Percentiles rank a stretch among this genome's conserved stretches.
phyloP scores from a whole-genome alignment of 2,113 vertebrate genomes.

The Stegastes partitus region DNA sequence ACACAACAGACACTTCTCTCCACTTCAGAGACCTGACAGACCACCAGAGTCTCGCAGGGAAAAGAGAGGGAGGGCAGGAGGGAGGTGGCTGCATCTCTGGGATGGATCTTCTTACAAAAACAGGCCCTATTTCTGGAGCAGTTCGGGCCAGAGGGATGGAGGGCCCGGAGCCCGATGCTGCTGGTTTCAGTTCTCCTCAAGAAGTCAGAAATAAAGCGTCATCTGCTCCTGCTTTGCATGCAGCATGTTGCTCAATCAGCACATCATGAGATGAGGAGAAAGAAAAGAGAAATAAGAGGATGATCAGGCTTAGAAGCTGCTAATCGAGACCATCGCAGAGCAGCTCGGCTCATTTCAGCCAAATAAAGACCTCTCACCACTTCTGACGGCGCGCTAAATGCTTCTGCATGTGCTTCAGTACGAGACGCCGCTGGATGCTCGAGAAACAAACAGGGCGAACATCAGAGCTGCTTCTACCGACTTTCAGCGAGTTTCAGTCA shows the following conservation, averaged over 20 bases:
- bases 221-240: not conserved
- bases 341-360: not conserved
- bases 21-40: slow-evolving; percentile 56
- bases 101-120: slow-evolving; percentile 79
- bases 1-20: slow-evolving; percentile 52
- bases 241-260: slow-evolving; percentile 39
- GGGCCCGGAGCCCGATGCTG: slow-evolving; percentile 26
- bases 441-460: slow-evolving; percentile 29
- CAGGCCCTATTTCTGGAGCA: slow-evolving; percentile 80
- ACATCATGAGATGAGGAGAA: slow-evolving; percentile 37
- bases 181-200: slow-evolving; percentile 61
- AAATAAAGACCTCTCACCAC: not conserved
- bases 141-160: slow-evolving; percentile 64
- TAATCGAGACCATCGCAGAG: not conserved
- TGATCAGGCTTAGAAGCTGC: not conserved
- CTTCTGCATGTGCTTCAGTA: slow-evolving; percentile 10
- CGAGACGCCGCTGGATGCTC: not conserved
- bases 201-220: slow-evolving; percentile 58
- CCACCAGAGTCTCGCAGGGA: slow-evolving; percentile 49
- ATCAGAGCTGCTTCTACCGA: slow-evolving; percentile 39
- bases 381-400: slow-evolving; percentile 25
- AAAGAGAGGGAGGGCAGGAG: slow-evolving; percentile 25
- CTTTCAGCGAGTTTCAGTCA: too few species aligned
- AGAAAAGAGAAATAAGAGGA: not conserved
- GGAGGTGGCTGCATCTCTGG: slow-evolving; percentile 48